Percentiles rank a stretch among this genome's conserved stretches.
Conservation (phyloP, 2,797 vertebrate species). For the Synanceia verrucosa region DNA sequence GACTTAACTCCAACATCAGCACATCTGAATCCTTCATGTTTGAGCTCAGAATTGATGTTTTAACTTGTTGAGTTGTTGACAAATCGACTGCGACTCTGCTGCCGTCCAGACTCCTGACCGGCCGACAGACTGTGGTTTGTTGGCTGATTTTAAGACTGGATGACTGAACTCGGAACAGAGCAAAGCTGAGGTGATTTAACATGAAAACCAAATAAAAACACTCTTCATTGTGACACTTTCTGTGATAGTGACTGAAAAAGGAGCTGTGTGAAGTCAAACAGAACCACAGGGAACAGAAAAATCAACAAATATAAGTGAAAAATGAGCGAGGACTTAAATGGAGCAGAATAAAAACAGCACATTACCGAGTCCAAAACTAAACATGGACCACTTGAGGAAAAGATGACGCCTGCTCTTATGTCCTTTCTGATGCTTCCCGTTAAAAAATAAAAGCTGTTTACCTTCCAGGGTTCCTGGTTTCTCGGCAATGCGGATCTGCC, state of each 20-base stretch:
- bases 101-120: too few species aligned
- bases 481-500: constrained; percentile 95
- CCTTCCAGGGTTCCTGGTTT: constrained; percentile 92
- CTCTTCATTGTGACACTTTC: not conserved
- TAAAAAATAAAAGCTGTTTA: constrained; percentile 60
- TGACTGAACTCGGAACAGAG: too few species aligned
- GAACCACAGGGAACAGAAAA: not conserved
- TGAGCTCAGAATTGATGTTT: not conserved
- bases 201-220: too few species aligned
- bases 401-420: not conserved
- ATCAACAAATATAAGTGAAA: not conserved
- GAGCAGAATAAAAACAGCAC: not conserved
- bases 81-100: not conserved
- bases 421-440: not conserved
- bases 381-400: not conserved
- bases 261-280: not conserved
- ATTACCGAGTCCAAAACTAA: not conserved
- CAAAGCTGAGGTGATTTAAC: too few species aligned
- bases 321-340: not conserved
- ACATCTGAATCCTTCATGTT: not conserved
- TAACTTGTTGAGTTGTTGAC: not conserved
- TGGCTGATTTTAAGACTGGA: too few species aligned
- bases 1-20: not conserved
- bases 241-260: too few species aligned
- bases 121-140: too few species aligned